Percentiles rank a stretch among this genome's conserved stretches.
Evolutionary conservation across 2,797 vertebrate species (phyloP).

Genomic region (Sternarchorhynchus goeldii): DNA sequence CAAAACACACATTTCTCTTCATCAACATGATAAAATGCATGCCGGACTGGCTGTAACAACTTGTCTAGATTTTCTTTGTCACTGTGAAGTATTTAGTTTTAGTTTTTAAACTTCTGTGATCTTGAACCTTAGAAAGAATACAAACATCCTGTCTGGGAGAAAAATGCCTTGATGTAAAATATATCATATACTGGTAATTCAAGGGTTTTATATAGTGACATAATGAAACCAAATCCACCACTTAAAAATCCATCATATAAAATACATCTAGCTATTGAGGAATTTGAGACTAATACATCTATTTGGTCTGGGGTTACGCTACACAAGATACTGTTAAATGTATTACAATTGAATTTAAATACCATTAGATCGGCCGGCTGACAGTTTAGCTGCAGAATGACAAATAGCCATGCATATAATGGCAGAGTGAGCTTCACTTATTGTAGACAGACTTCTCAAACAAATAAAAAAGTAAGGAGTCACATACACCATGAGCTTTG

Average conservation of each 20-base stretch:
- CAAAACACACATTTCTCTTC: slow-evolving; percentile 40
- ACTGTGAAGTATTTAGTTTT: slow-evolving; percentile 2
- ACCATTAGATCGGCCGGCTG: slow-evolving; percentile 68
- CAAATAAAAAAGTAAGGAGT: slow-evolving; percentile 50
- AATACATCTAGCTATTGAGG: slow-evolving; percentile 59
- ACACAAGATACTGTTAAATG: slow-evolving; percentile 70
- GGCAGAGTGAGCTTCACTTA: slow-evolving; percentile 56
- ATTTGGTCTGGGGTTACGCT: slow-evolving; percentile 63
- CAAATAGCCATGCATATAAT: slow-evolving; percentile 64
- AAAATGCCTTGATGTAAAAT: slow-evolving; percentile 53
- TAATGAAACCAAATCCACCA: slow-evolving; percentile 63
- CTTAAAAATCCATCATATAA: slow-evolving; percentile 62
- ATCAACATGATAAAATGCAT: neutral
- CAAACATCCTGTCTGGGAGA: slow-evolving; percentile 47
- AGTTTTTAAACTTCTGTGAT: slow-evolving; percentile 32
- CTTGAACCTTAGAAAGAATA: slow-evolving; percentile 46
- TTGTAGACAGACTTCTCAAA: slow-evolving; percentile 56
- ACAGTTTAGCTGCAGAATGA: slow-evolving; percentile 67
- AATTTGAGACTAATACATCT: slow-evolving; percentile 66
- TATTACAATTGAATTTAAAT: slow-evolving; percentile 72
- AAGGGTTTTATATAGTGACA: slow-evolving; percentile 61
- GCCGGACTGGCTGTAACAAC: neutral
- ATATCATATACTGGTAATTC: slow-evolving; percentile 55
- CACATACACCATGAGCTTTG: slow-evolving; percentile 42
- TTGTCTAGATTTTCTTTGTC: slow-evolving; percentile 14